Conservation (phyloP, 2,888 invertebrate species). For the Prosapia bicincta region DNA sequence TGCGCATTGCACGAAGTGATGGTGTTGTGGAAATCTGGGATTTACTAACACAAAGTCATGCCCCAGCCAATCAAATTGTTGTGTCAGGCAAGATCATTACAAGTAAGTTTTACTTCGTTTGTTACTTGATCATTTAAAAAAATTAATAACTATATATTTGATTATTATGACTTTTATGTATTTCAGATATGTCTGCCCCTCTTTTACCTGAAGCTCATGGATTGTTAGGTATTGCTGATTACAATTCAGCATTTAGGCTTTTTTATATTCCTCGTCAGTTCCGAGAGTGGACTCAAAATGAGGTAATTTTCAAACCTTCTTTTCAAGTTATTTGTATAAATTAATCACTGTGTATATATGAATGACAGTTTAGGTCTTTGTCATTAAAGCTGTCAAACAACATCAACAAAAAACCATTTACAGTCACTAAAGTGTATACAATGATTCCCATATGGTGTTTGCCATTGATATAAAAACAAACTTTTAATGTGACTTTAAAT, state of each 20-base stretch:
- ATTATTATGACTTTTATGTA: not conserved
- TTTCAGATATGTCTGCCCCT: constrained; percentile 33
- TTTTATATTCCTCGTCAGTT: constrained; percentile 36
- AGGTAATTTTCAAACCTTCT: constrained; percentile 26
- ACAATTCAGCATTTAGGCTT: constrained; percentile 34
- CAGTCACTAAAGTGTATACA: too few species aligned
- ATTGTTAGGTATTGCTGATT: constrained; percentile 34
- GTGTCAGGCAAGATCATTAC: constrained; percentile 27
- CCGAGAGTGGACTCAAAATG: constrained; percentile 31
- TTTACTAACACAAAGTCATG: constrained; percentile 33
- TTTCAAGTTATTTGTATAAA: too few species aligned
- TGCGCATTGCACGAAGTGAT: constrained; percentile 35
- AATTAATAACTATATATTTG: not conserved
- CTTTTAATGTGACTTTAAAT: too few species aligned
- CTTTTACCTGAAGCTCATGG: constrained; percentile 30
- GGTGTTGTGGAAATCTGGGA: constrained; percentile 39
- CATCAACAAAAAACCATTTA: too few species aligned
- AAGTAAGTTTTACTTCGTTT: constrained; percentile 26
- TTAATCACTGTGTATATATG: too few species aligned
- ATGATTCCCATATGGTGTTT: too few species aligned
- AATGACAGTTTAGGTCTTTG: too few species aligned
- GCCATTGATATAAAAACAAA: too few species aligned
- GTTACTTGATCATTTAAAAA: not conserved
- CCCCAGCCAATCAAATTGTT: constrained; percentile 30
- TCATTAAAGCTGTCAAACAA: too few species aligned